phyloP scores from a whole-genome alignment of 1,140 invertebrate genomes.

The Phortica variegata region DNA sequence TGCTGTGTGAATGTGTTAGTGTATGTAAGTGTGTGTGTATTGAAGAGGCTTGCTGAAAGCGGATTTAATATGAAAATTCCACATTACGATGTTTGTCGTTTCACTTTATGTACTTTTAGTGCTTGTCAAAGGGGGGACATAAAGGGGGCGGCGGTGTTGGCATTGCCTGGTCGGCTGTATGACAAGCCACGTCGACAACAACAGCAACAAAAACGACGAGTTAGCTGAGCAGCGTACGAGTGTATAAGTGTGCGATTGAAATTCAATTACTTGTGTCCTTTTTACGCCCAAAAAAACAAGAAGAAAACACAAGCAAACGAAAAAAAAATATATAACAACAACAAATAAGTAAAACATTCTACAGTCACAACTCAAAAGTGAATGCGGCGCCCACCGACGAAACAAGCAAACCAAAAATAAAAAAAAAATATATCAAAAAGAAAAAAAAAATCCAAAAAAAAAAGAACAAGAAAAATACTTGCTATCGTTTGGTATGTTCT shows the following conservation, averaged over 20 bases:
- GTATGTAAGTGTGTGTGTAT: conserved; percentile 9
- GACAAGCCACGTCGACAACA: too few species aligned
- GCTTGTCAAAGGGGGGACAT: too few species aligned
- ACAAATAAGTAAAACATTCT: conserved; percentile 29
- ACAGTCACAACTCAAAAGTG: too few species aligned
- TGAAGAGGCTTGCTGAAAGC: conserved; percentile 28
- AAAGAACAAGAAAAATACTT: conserved; percentile 1
- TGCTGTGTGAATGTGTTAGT: too few species aligned
- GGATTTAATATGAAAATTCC: conserved; percentile 54
- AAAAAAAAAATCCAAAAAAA: conserved; percentile 14
- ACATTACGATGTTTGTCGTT: conserved; percentile 51
- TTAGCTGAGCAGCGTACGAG: too few species aligned
- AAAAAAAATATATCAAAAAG: conserved; percentile 10
- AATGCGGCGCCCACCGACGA: too few species aligned
- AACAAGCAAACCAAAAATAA: too few species aligned
- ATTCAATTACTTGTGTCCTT: conserved; percentile 54
- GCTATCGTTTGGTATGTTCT: too few species aligned
- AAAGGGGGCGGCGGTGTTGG: too few species aligned
- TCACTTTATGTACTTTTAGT: conserved; percentile 37
- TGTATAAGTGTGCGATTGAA: conserved; percentile 39
- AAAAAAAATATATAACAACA: too few species aligned
- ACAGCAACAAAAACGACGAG: too few species aligned
- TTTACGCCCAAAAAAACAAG: conserved; percentile 29
- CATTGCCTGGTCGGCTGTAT: too few species aligned
- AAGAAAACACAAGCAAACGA: conserved; percentile 17